phyloP scores from a whole-genome alignment of 2,797 vertebrate genomes.

The Heterohyrax brucei region DNA sequence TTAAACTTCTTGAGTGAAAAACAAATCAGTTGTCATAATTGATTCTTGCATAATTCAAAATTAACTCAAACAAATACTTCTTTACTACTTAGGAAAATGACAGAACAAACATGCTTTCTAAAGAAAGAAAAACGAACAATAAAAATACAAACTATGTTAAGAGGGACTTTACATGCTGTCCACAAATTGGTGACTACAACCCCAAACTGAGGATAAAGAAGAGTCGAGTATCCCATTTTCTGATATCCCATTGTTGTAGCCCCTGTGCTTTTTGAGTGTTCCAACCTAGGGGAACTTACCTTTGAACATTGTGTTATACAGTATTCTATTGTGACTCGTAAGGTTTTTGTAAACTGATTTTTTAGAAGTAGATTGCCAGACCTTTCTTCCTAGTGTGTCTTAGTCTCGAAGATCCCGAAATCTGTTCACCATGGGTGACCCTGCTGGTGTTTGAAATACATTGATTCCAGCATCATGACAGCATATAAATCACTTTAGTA shows the following conservation, averaged over 20 bases:
- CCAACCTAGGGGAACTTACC: not conserved
- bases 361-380: not conserved
- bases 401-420: not conserved
- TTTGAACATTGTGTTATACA: not conserved
- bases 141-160: not conserved
- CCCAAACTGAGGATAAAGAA: not conserved
- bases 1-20: not conserved
- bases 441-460: not conserved
- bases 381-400: not conserved
- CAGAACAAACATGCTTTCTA: not conserved
- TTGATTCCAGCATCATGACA: not conserved
- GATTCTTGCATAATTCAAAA: not conserved
- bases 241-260: not conserved
- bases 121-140: not conserved
- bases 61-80: conserved; percentile 10
- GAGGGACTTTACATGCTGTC: not conserved
- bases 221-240: not conserved
- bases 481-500: not conserved
- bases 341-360: not conserved
- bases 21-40: conserved; percentile 21
- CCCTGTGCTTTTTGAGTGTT: not conserved
- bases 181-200: not conserved
- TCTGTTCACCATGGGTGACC: not conserved
- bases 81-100: not conserved
- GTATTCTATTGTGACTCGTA: not conserved